A percentile compares a stretch with the other conserved stretches of the same genome.
phyloP scores from a whole-genome alignment of 2,113 vertebrate genomes.

The Himantopus leucocephalus region DNA sequence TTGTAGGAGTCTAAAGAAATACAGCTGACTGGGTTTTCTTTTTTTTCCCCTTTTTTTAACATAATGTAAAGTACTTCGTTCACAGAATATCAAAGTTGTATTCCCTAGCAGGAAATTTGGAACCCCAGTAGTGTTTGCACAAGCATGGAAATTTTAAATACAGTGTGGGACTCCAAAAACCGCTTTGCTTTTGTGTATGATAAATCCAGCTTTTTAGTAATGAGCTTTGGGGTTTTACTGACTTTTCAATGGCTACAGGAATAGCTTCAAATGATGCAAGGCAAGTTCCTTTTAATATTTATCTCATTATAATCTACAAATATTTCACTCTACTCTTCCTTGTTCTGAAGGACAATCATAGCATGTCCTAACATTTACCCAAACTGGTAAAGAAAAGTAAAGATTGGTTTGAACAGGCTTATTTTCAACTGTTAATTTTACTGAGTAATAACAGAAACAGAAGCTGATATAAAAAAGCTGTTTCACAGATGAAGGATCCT shows the following conservation, averaged over 20 bases:
- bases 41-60: not conserved
- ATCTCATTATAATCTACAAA: constrained; percentile 1
- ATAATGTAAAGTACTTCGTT: constrained; percentile 35
- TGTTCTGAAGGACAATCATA: not conserved
- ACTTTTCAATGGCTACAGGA: constrained; percentile 10
- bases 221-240: not conserved
- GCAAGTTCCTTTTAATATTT: constrained; percentile 24
- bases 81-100: constrained; percentile 30
- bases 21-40: constrained; percentile 25
- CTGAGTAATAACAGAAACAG: constrained; percentile 9
- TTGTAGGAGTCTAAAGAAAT: constrained; percentile 11
- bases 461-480: not conserved
- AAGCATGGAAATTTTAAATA: constrained; percentile 28
- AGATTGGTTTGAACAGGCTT: not conserved
- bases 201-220: constrained; percentile 12
- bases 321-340: not conserved
- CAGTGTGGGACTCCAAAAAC: not conserved
- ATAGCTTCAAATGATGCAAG: constrained; percentile 1
- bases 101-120: not conserved
- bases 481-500: not conserved
- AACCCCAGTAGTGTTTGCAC: constrained; percentile 1
- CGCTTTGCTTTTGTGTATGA: not conserved
- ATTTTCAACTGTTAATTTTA: constrained; percentile 6
- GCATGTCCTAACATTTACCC: not conserved
- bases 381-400: not conserved